A percentile compares a stretch with the other conserved stretches of the same genome.
phyloP scores from a whole-genome alignment of 2,888 invertebrate species.

The Patella ulyssiponensis region DNA sequence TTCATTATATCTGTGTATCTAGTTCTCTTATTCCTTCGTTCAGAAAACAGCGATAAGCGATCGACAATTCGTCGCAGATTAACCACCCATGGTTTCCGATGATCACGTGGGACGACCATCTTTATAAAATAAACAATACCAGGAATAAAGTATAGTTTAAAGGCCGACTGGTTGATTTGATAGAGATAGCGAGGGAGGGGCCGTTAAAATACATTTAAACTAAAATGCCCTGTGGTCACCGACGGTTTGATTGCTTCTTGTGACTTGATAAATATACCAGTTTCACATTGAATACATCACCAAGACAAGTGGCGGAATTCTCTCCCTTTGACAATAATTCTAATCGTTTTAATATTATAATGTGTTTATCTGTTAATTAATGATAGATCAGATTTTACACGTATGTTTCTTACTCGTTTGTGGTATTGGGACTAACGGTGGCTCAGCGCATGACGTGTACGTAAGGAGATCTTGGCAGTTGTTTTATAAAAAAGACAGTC shows the following conservation, averaged over 20 bases:
- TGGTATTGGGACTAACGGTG: no score
- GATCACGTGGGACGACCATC: neutral
- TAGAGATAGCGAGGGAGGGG: no score
- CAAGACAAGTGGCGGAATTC: neutral
- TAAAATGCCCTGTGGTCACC: slow-evolving; percentile 5
- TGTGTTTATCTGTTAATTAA: no score
- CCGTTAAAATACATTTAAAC: neutral
- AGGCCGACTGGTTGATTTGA: no score
- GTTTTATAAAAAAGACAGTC: no score
- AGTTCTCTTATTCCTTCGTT: neutral
- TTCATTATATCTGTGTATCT: neutral
- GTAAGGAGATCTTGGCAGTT: no score
- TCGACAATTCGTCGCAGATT: neutral
- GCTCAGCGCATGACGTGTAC: no score
- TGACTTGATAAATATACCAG: neutral
- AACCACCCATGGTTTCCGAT: neutral
- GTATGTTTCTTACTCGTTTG: no score
- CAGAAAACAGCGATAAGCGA: neutral
- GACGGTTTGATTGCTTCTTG: slow-evolving; percentile 5
- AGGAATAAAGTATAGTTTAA: no score
- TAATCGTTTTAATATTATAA: neutral
- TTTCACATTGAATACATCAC: neutral
- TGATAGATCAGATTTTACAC: no score
- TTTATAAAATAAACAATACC: neutral
- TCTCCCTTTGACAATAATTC: neutral